Evolutionary conservation across 2,113 vertebrate genomes (phyloP).

Genomic region (Limnothrissa miodon): DNA sequence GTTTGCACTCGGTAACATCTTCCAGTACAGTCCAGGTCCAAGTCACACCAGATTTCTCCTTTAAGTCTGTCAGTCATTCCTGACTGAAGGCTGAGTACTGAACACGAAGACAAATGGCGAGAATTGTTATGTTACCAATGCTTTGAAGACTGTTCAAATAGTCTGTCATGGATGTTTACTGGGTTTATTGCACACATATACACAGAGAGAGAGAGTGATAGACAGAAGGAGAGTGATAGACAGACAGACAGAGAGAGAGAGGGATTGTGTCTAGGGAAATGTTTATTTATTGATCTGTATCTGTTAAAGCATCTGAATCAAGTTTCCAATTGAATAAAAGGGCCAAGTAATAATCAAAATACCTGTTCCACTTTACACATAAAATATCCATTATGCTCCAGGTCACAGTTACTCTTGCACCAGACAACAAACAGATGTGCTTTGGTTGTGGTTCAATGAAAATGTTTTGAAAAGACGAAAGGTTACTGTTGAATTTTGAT

Average conservation of each 20-base stretch:
- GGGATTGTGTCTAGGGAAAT: too few relatives aligned
- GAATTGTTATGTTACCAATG: not conserved
- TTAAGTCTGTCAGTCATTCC: slow-evolving; percentile 9
- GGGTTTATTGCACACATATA: not conserved
- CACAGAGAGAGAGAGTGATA: not conserved
- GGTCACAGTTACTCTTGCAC: not conserved
- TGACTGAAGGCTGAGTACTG: not conserved
- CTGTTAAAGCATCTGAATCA: too few relatives aligned
- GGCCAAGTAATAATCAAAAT: not conserved
- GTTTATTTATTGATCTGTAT: too few relatives aligned
- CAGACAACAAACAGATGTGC: not conserved
- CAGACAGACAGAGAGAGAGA: not conserved
- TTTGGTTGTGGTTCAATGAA: not conserved
- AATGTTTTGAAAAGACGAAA: not conserved
- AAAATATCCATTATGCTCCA: not conserved
- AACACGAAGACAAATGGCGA: not conserved
- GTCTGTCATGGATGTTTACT: not conserved
- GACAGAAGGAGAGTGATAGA: too few relatives aligned
- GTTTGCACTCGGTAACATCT: too few relatives aligned
- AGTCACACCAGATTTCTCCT: too few relatives aligned
- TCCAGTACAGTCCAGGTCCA: too few relatives aligned
- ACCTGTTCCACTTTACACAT: not conserved
- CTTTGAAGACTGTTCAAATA: not conserved
- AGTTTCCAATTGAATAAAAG: too few relatives aligned
- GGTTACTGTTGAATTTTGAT: not conserved